Conservation (phyloP, 2,113 vertebrate species). For the Acanthisitta chloris region DNA sequence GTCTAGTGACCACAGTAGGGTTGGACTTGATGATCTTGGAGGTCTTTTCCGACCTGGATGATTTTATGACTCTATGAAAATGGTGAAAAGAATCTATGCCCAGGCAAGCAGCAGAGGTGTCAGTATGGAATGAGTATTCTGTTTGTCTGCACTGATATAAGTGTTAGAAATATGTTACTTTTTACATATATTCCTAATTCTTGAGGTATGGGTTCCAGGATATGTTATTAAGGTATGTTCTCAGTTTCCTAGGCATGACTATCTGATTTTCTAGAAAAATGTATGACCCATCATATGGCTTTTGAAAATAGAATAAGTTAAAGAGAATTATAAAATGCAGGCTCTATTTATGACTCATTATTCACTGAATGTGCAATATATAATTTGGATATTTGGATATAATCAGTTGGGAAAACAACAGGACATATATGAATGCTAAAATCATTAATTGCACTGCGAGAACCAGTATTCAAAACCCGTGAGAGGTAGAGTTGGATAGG, state of each 20-base stretch:
- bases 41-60: no score
- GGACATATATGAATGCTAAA: not conserved
- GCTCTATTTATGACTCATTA: not conserved
- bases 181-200: not conserved
- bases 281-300: accelerated
- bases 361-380: not conserved
- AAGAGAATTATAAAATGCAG: not conserved
- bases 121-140: not conserved
- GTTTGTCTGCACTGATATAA: not conserved
- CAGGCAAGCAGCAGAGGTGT: not conserved
- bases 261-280: not conserved
- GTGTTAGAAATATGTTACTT: not conserved
- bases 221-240: not conserved
- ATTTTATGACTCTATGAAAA: no score
- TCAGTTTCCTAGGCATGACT: not conserved
- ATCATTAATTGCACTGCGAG: not conserved
- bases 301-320: not conserved
- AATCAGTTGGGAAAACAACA: not conserved
- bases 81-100: not conserved
- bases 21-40: no score
- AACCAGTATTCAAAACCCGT: not conserved
- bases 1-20: no score
- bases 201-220: not conserved
- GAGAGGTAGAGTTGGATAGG: not conserved
- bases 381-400: not conserved